Evolutionary conservation across 2,113 vertebrate genomes (phyloP).

Genomic region (Erythrocebus patas): DNA sequence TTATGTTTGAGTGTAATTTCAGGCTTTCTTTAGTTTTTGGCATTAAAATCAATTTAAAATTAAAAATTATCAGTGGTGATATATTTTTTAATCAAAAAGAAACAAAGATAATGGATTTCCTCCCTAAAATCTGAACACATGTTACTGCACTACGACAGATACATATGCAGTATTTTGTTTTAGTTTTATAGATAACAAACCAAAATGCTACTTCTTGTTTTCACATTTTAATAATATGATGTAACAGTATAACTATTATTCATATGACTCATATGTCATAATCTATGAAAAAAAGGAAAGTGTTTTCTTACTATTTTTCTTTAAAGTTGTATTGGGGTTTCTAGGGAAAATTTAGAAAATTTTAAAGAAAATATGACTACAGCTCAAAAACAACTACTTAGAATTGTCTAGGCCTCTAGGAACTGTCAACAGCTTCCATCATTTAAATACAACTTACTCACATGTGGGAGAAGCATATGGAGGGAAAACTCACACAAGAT

Average conservation of each 20-base stretch:
- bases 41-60: conserved; percentile 41
- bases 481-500: neutral
- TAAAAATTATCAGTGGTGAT: neutral
- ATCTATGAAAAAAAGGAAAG: neutral
- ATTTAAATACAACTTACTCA: neutral
- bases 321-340: neutral
- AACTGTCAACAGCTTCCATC: neutral
- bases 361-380: neutral
- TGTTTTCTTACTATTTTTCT: conserved; percentile 36
- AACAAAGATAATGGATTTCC: conserved; percentile 7
- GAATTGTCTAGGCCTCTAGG: neutral
- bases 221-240: neutral
- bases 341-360: conserved; percentile 37
- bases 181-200: conserved; percentile 9
- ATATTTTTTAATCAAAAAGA: conserved; percentile 38
- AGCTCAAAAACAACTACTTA: conserved; percentile 10
- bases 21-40: conserved; percentile 20
- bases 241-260: neutral
- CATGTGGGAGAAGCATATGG: neutral
- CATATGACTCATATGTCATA: neutral
- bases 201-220: neutral
- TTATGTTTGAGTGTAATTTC: neutral
- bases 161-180: neutral
- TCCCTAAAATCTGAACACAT: neutral
- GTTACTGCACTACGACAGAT: neutral